Percentiles rank a stretch among this genome's conserved stretches.
Conservation (phyloP, 2,113 vertebrate genomes). For the Herpetotheres cachinnans region DNA sequence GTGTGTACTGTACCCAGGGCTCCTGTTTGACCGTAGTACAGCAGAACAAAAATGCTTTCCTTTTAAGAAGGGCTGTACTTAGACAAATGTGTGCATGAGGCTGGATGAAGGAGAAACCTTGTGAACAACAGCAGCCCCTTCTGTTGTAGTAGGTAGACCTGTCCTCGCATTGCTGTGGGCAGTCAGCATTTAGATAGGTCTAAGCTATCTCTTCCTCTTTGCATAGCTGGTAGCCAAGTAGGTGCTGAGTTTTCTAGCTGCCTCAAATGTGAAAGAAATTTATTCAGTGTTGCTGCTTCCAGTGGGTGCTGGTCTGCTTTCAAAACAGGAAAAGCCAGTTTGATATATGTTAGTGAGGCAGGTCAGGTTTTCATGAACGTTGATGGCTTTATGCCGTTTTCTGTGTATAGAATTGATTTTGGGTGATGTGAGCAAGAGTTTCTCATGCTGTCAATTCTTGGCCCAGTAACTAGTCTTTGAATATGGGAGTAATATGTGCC, state of each 20-base stretch:
- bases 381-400: neutral
- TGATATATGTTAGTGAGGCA: neutral
- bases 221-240: neutral
- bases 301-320: neutral
- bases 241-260: neutral
- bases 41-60: neutral
- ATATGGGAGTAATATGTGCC: neutral
- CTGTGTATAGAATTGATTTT: neutral
- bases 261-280: neutral
- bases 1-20: neutral
- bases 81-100: neutral
- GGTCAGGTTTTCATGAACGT: neutral
- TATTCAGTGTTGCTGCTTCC: neutral
- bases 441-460: neutral
- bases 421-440: neutral
- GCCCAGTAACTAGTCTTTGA: neutral
- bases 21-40: neutral
- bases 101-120: neutral
- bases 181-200: neutral
- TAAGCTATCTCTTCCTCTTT: neutral
- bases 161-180: neutral
- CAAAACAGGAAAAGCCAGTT: neutral
- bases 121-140: neutral
- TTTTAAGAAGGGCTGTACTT: neutral
- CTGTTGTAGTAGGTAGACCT: neutral